Base-by-base conservation (phyloP, 2,797 vertebrate species). In the Ctenosaura bakeri region DNA sequence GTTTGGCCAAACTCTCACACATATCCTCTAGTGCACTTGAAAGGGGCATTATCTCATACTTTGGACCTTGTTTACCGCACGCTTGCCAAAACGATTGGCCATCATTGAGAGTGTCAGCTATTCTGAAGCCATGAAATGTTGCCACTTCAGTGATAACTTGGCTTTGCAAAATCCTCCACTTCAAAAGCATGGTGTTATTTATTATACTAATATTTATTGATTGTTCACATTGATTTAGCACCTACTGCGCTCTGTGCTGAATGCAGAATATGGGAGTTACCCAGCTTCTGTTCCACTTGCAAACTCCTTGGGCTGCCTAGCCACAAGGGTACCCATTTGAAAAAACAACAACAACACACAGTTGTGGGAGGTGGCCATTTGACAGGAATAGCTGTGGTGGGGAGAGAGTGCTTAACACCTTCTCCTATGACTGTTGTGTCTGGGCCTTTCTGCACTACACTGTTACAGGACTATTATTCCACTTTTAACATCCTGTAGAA, bases 141-240 rank as follows among this genome's bases (percentile, higher is more conserved):
- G 82, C 46, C 82, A 78, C 74, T 71, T 78, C 16, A 12, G 16
- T 56, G n/a, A 32, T 42, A 18, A 22, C 26, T 79, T 56, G 24
- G 77, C 46, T 66, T 78, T 54, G 74, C 74, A 69, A 69, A 69
- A 16, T 78, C 2, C n/a, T 24, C 73, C 52, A 38, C 83, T 79
- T 79, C n/a, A 46, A 29, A 32, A 56, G 26, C 56, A 35, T n/a
- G 76, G n/a, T 64, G 1, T 79, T 85, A 78, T 89, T 85, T 89
- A 85, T 85, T n/a, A 78, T 38, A 84, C 74, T 85, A 89, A 89
- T 79, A 85, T 85, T 79, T 89, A 85, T 79, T 42, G 88, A 89
- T 89, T 29, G 10, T 42, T 69, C 42, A 26, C 88, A 89, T 79
- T 85, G 83, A 79, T 89, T 85, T 79, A 85, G 42, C 20, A 69